Base-by-base conservation (phyloP, 30 jellyfish, hydroid and myxozoan genomes). In the Aurelia sp. region DNA sequence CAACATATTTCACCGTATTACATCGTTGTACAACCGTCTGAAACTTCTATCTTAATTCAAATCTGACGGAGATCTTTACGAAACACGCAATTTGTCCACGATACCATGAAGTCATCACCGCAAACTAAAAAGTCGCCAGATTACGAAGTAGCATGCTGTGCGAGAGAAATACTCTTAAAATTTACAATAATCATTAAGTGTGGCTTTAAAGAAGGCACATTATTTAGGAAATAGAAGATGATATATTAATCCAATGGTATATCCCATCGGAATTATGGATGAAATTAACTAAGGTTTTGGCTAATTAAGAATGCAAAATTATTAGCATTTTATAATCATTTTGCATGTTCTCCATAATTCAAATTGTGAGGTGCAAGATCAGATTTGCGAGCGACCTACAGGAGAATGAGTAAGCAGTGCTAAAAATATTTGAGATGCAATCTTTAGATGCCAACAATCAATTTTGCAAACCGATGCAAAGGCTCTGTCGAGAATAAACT, bases 61-160 rank as follows among this genome's bases (percentile, higher is more conserved):
- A 63, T 62, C 41, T 40, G 9, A 63, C 66, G 18, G 40, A 50
- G 18, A 24, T 51, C 18, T 38, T 44, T 21, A n/a, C 33, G 66
- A 63, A 13, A 51, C 89, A 79, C 68, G 89, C 89, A 41, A 63
- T 18, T 21, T 78, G 41, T 77, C 50, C 89, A 79, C 81, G 89
- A 78, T 7, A 64, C 44, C 47, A 76, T 30, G 40, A 21, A 13
- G 55, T 21, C 47, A 35, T 51, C 33, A 79, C 78, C 89, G 67
- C 78, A 44, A 52, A 31, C 22, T 19, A 55, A 65, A 52, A 60
- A 79, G 89, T 48, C 72, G 80, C 89, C 80, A 79, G 72, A 44
- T 79, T 79, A 63, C 60, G 22, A 47, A 31, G 66, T 30, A 16
- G 81, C 89, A 79, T 17, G 80, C 71, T 79, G 89, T 61, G 78